These are phyloP conservation scores for Onychostruthus taczanowskii DNA, from an alignment of 2,113 vertebrate species.

Conservation along the genomic window DNA sequence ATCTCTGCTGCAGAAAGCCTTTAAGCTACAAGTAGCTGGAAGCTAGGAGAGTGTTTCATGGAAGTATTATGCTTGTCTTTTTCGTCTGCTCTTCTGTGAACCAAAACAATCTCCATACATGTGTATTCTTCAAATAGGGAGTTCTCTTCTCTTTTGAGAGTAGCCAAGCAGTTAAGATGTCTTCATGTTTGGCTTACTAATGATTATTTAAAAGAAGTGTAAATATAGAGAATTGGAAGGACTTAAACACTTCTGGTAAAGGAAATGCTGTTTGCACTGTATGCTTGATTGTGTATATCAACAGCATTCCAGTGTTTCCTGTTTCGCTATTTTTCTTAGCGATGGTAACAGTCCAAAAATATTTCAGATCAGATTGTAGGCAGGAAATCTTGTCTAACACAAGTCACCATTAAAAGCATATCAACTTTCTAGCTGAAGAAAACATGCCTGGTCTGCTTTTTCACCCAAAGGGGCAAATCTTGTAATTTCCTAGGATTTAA, in stretches of 20 bases:
- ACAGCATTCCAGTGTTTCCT: conserved; percentile 60
- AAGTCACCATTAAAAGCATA: background rate
- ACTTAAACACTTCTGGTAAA: conserved; percentile 44
- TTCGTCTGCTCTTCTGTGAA: background rate
- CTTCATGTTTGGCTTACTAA: background rate
- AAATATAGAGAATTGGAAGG: background rate
- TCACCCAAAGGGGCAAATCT: background rate
- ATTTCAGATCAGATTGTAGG: conserved; percentile 42
- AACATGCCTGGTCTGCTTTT: background rate
- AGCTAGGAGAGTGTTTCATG: background rate
- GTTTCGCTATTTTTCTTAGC: conserved; percentile 1
- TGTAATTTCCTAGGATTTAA: background rate
- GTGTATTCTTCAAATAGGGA: background rate
- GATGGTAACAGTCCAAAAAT: conserved; percentile 31
- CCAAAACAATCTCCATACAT: background rate
- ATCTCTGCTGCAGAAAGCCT: background rate
- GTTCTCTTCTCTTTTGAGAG: background rate
- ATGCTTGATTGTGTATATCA: conserved; percentile 61
- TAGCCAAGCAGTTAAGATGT: background rate
- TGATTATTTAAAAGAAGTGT: conserved; percentile 4
- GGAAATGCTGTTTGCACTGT: conserved; percentile 51
- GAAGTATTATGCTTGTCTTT: background rate
- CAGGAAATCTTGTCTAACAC: conserved; percentile 38
- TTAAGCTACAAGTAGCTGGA: background rate
- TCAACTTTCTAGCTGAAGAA: background rate